phyloP scores from a whole-genome alignment of 2,113 vertebrate genomes.

The Prietella phreatophila region DNA sequence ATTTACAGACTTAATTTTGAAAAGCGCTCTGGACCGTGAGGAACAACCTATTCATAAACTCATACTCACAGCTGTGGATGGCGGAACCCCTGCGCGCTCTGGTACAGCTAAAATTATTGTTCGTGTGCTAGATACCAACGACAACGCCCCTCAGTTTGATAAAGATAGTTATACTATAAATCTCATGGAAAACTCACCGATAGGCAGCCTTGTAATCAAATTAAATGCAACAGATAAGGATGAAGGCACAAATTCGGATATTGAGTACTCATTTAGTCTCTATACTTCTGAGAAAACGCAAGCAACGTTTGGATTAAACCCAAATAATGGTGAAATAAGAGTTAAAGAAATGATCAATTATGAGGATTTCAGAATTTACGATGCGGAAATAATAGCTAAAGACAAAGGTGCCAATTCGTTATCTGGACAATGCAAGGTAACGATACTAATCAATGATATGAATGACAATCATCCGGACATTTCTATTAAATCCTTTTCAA shows the following conservation, averaged over 20 bases:
- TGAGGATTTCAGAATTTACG: constrained; percentile 63
- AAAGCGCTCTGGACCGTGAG: constrained; percentile 48
- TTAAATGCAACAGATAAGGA: constrained; percentile 54
- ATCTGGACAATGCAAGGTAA: constrained; percentile 47
- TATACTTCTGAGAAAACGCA: constrained; percentile 50
- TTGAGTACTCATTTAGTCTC: constrained; percentile 47
- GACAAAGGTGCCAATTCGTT: constrained; percentile 57
- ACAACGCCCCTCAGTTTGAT: constrained; percentile 59
- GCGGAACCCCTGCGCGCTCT: constrained; percentile 48
- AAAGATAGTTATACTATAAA: constrained; percentile 48
- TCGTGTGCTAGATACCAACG: constrained; percentile 57
- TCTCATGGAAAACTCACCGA: constrained; percentile 50
- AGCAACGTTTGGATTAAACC: constrained; percentile 63
- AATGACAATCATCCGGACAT: constrained; percentile 54
- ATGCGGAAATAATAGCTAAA: constrained; percentile 62
- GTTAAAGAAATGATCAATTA: constrained; percentile 66
- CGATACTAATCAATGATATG: constrained; percentile 44
- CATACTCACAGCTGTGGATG: constrained; percentile 54
- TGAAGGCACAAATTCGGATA: constrained; percentile 47
- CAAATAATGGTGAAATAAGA: constrained; percentile 66
- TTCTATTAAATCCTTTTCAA: constrained; percentile 46
- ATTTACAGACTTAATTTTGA: constrained; percentile 51
- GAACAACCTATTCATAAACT: constrained; percentile 47
- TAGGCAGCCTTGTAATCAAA: constrained; percentile 46
- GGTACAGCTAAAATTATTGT: constrained; percentile 53